Base-by-base conservation (phyloP, 2,113 vertebrate genomes). In the Daubentonia madagascariensis region DNA sequence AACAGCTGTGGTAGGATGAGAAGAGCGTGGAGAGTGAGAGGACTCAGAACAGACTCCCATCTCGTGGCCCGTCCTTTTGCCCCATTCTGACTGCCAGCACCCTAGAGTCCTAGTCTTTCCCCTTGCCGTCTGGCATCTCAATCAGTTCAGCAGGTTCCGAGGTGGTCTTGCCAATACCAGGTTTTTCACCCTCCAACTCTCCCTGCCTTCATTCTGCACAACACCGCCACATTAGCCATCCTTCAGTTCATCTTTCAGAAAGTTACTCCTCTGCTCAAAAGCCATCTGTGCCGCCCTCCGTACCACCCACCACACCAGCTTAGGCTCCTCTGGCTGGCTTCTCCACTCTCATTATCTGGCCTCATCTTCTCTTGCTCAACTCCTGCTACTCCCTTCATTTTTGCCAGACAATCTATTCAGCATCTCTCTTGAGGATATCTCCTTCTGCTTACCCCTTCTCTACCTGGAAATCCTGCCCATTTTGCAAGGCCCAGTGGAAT, bases 11-110 rank as follows among this genome's bases (percentile, higher is more conserved):
- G 48, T 52, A 3, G 8, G 35, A 22, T 63, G 45, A 87, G 79
- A 43, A 89, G 65, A 5, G 0, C 75, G 3, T 17, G 23, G 57
- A 30, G 20, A 43, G 59, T 12, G 12, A 73, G 83, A 68, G 28
- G 32, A 32, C 73, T 78, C 59, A 16, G 32, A n/a, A 48, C 13
- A 61, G 16, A 25, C 3, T 45, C 32, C 50, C 10, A 0, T 61
- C 40, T 63, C 23, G 0, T 17, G 65, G 40, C 25, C 28, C 6
- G 0, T 20, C 54, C 20, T 61, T 22, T 22, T 11, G 0, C 22
- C 30, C 30, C 17, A 1, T 45, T 61, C 13, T 45, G 48, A 30
- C 11, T 23, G 45, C 1, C 5, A 20, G n/a, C 37, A 9, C 22
- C n/a, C 28, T 30, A 7, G 45, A 72, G 37, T 45, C 37, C 78